phyloP scores from a whole-genome alignment of 2,888 invertebrate species.

The Tenthredo amoena region DNA sequence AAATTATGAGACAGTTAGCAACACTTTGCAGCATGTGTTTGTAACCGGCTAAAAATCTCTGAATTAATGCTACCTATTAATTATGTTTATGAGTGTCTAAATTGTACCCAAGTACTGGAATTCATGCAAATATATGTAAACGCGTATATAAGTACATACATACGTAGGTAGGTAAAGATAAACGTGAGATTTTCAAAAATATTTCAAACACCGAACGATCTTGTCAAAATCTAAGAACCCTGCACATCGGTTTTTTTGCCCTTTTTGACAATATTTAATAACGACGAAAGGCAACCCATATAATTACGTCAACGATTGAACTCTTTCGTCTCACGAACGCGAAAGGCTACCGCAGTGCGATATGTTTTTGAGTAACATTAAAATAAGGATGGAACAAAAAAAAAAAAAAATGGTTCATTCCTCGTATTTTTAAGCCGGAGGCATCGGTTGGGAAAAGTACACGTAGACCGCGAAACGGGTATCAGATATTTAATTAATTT shows the following conservation, averaged over 20 bases:
- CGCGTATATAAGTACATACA: conserved; percentile 54
- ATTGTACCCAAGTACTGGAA: conserved; percentile 69
- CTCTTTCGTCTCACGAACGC: background rate
- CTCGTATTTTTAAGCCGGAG: conserved; percentile 43
- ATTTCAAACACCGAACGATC: background rate
- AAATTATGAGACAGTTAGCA: conserved; percentile 76
- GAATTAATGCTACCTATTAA: conserved; percentile 76
- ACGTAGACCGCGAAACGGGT: conserved; percentile 48
- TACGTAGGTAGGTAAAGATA: background rate
- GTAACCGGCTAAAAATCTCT: conserved; percentile 71
- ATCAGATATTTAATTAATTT: conserved; percentile 75
- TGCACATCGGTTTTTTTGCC: background rate
- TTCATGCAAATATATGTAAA: conserved; percentile 67
- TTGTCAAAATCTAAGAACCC: background rate
- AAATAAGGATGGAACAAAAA: background rate
- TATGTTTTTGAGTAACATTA: background rate
- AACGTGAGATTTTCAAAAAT: background rate
- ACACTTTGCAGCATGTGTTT: conserved; percentile 71
- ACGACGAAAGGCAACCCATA: background rate
- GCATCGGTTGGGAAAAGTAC: background rate
- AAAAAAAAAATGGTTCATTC: background rate
- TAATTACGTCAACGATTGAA: conserved; percentile 8
- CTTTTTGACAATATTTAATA: background rate
- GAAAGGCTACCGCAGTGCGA: background rate
- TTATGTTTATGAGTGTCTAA: conserved; percentile 75